A percentile compares a stretch with the other conserved stretches of the same genome.
Evolutionary conservation across 1,140 invertebrate species (phyloP).

Genomic region (Riptortus pedestris): DNA sequence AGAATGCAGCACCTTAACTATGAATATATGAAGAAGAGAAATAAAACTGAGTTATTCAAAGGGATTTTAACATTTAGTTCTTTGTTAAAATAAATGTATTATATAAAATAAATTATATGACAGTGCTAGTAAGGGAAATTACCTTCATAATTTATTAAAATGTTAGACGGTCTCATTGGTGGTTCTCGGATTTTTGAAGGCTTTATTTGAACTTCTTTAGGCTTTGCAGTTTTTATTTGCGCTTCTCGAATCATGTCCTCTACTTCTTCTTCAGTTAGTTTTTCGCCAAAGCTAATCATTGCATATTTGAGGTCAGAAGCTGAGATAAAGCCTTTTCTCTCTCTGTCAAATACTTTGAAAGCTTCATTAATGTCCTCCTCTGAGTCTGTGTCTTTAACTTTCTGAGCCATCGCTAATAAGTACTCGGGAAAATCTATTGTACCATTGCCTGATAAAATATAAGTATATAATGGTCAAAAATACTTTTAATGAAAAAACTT

Average conservation of each 20-base stretch:
- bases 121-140: too few relatives aligned
- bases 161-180: too few relatives aligned
- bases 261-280: constrained; percentile 95
- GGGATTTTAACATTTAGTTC: too few relatives aligned
- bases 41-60: too few relatives aligned
- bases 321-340: constrained; percentile 94
- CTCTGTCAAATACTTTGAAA: constrained; percentile 97
- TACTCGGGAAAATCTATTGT: constrained; percentile 99
- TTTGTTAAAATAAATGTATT: too few relatives aligned
- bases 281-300: constrained; percentile 98
- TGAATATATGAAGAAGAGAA: too few relatives aligned
- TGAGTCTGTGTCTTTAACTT: constrained; percentile 98
- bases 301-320: constrained; percentile 90
- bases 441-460: constrained; percentile 79
- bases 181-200: too few relatives aligned
- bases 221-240: too few relatives aligned
- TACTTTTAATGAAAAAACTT: neutral
- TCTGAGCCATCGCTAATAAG: constrained; percentile 96
- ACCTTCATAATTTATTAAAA: too few relatives aligned
- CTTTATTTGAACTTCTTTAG: too few relatives aligned
- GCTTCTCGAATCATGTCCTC: constrained; percentile 98
- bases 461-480: neutral
- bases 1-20: too few relatives aligned
- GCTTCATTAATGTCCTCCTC: constrained; percentile 98
- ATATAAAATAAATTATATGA: too few relatives aligned